Conservation (phyloP, 2,888 invertebrate genomes). For the Nymphalis urticae region DNA sequence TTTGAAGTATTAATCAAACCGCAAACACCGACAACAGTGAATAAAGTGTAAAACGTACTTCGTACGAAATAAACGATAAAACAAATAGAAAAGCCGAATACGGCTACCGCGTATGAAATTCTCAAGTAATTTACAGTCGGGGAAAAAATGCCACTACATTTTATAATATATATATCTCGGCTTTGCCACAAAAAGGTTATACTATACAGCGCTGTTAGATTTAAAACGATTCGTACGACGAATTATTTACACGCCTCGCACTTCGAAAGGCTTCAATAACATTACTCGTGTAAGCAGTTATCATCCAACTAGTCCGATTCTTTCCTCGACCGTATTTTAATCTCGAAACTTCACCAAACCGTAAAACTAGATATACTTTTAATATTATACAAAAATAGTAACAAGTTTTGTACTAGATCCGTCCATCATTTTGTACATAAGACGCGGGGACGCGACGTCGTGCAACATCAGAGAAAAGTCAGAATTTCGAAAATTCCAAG, state of each 20-base stretch:
- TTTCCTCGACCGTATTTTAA: slow-evolving; percentile 52
- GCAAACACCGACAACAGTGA: slow-evolving; percentile 24
- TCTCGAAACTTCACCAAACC: slow-evolving; percentile 52
- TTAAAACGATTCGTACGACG: slow-evolving; percentile 6
- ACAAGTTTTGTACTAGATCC: slow-evolving; percentile 80
- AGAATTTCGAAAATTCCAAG: slow-evolving; percentile 33
- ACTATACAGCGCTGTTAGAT: not conserved
- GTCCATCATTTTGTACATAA: slow-evolving; percentile 73
- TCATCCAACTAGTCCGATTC: slow-evolving; percentile 23
- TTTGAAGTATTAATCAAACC: slow-evolving; percentile 13
- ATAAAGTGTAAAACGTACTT: slow-evolving; percentile 32
- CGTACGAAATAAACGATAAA: slow-evolving; percentile 33
- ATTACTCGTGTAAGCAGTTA: slow-evolving; percentile 2
- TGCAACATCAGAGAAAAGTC: slow-evolving; percentile 32
- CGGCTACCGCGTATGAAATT: slow-evolving; percentile 38
- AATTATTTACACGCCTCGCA: not conserved
- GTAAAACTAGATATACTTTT: slow-evolving; percentile 73
- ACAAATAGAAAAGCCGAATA: slow-evolving; percentile 46
- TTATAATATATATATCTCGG: not conserved
- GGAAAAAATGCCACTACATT: slow-evolving; percentile 44
- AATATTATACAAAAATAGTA: slow-evolving; percentile 80
- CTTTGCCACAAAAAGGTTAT: not conserved
- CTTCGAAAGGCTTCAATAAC: not conserved
- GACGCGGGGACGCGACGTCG: slow-evolving; percentile 58
- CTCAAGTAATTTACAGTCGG: slow-evolving; percentile 47